Evolutionary conservation across 2,797 vertebrate genomes (phyloP).

Genomic region (Smutsia gigantea): DNA sequence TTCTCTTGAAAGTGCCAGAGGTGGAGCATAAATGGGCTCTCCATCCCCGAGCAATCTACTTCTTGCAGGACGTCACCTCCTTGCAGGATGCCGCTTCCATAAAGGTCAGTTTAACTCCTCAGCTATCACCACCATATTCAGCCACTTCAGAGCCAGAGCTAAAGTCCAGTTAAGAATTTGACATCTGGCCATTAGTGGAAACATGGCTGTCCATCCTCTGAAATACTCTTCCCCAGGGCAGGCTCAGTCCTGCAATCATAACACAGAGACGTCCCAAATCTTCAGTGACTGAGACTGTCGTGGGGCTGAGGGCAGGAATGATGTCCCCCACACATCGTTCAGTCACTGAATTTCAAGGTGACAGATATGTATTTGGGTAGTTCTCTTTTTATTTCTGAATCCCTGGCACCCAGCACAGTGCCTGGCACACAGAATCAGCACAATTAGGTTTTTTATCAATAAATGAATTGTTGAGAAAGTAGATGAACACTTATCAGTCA

Average conservation of each 20-base stretch:
- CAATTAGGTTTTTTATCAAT: not conserved
- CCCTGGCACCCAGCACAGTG: not conserved
- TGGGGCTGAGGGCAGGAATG: not conserved
- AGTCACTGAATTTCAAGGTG: not conserved
- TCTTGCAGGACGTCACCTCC: accelerated
- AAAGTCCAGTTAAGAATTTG: not conserved
- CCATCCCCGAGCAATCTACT: accelerated
- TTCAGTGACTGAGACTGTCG: accelerated
- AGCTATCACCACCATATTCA: not conserved
- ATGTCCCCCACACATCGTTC: not conserved
- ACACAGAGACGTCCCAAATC: not conserved
- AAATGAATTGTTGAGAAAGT: not conserved
- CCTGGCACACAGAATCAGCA: not conserved
- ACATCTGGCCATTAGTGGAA: not conserved
- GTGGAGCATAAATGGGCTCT: not conserved
- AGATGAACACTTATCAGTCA: not conserved
- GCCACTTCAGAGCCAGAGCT: not conserved
- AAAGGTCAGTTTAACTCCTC: not conserved
- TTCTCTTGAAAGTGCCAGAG: not conserved
- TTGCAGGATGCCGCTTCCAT: accelerated
- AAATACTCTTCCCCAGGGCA: not conserved
- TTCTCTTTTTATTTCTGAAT: not conserved
- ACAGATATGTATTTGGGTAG: not conserved
- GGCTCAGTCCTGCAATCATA: not conserved
- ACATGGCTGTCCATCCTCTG: accelerated